Conservation (phyloP, 2,888 invertebrate genomes). For the Diadromus collaris region DNA sequence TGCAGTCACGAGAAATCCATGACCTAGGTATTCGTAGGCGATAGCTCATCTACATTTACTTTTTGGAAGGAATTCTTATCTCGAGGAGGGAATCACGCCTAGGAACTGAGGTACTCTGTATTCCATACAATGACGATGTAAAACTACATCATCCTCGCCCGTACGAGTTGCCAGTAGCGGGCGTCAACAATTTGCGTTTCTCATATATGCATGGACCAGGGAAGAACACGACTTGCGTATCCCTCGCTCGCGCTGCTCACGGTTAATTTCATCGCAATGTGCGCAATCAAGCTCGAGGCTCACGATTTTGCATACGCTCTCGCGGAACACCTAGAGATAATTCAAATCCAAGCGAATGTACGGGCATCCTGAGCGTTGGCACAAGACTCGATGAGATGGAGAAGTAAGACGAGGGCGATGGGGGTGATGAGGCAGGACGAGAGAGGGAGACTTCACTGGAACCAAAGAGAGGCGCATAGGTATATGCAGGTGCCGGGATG, state of each 20-base stretch:
- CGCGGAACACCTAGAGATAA: constrained; percentile 57
- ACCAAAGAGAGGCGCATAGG: constrained; percentile 49
- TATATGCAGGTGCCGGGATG: constrained; percentile 37
- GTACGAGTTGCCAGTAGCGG: constrained; percentile 31
- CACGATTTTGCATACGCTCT: constrained; percentile 58
- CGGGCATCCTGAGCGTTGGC: constrained; percentile 36
- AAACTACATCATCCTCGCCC: constrained; percentile 30
- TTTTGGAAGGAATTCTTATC: background rate
- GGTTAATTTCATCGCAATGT: constrained; percentile 69
- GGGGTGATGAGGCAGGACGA: constrained; percentile 32
- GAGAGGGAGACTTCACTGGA: constrained; percentile 39
- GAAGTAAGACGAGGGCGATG: constrained; percentile 25
- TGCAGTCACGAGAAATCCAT: too few relatives aligned
- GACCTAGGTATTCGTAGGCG: too few relatives aligned
- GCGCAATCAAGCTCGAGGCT: constrained; percentile 63
- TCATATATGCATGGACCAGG: constrained; percentile 23
- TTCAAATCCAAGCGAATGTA: constrained; percentile 49
- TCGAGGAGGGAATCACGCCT: background rate
- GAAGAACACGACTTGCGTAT: constrained; percentile 31
- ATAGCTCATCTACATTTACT: too few relatives aligned
- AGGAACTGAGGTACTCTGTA: background rate
- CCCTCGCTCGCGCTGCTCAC: constrained; percentile 54
- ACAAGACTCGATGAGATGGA: constrained; percentile 46
- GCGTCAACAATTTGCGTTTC: constrained; percentile 49
- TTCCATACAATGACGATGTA: constrained; percentile 8